Percentiles rank a stretch among this genome's conserved stretches.
These are phyloP conservation scores for Trachelus iudaicus DNA, from an alignment of 2,888 invertebrate genomes.

Conservation along the genomic window DNA sequence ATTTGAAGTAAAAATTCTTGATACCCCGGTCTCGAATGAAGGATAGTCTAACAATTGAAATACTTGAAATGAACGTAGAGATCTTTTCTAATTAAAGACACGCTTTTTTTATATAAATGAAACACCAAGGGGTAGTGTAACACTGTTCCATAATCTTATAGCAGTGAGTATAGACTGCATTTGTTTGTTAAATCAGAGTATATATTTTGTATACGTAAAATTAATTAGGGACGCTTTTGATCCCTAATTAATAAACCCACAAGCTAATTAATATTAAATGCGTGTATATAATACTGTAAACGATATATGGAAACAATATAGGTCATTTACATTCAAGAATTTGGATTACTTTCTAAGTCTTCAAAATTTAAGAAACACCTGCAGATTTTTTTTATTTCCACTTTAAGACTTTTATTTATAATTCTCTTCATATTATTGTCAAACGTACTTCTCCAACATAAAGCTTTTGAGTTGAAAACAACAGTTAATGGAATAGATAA, in stretches of 20 bases:
- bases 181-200: conserved; percentile 14
- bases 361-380: background rate
- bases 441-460: background rate
- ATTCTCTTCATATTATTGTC: background rate
- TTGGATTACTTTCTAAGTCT: background rate
- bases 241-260: background rate
- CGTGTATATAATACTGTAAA: background rate
- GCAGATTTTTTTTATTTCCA: background rate
- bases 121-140: background rate
- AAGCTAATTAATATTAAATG: background rate
- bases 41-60: background rate
- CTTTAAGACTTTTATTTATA: background rate
- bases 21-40: background rate
- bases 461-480: background rate
- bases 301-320: background rate
- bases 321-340: background rate
- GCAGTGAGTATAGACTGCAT: background rate
- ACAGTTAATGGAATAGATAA: background rate
- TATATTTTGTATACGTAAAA: conserved; percentile 16
- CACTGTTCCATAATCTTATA: background rate
- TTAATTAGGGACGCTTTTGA: background rate
- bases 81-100: background rate
- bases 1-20: background rate
- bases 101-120: background rate
- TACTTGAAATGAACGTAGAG: background rate